Conservation (phyloP, 2,113 vertebrate species). For the Girardinichthys multiradiatus region DNA sequence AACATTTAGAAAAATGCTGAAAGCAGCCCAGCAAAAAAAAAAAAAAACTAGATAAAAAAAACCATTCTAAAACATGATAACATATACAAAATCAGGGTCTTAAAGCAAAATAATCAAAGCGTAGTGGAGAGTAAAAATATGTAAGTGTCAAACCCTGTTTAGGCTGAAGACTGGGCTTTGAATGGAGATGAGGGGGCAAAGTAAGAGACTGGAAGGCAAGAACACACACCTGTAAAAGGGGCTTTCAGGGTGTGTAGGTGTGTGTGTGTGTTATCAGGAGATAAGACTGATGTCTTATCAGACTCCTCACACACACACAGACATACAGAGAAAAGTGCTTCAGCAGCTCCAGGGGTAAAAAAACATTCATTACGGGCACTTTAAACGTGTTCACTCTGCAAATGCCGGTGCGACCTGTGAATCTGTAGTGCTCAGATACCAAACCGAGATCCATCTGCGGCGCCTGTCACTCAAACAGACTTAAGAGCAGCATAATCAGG, state of each 20-base stretch:
- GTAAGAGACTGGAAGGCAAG: conserved; percentile 58
- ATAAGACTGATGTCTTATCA: conserved; percentile 50
- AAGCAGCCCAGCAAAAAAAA: background rate
- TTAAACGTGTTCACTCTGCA: conserved; percentile 53
- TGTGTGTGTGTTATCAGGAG: conserved; percentile 37
- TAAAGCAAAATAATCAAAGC: conserved; percentile 48
- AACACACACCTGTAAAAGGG: conserved; percentile 49
- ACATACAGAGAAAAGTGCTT: conserved; percentile 62
- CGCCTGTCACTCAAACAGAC: background rate
- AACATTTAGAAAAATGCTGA: conserved; percentile 15
- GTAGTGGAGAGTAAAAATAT: conserved; percentile 12
- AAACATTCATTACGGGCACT: conserved; percentile 73
- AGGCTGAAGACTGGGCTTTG: conserved; percentile 63
- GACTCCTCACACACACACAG: conserved; percentile 13
- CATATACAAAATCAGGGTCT: conserved; percentile 38
- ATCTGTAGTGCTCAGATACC: conserved; percentile 12
- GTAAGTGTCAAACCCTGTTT: conserved; percentile 63
- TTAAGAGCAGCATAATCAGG: conserved; percentile 22
- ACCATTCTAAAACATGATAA: conserved; percentile 3
- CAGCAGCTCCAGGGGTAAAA: conserved; percentile 68
- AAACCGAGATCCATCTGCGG: background rate
- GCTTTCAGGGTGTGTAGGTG: conserved; percentile 33
- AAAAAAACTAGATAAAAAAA: too few relatives aligned
- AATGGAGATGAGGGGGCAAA: conserved; percentile 39
- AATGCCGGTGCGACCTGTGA: conserved; percentile 37